A percentile compares a stretch with the other conserved stretches of the same genome.
phyloP scores from a whole-genome alignment of 2,113 vertebrate genomes.

The Pluvianellus socialis region DNA sequence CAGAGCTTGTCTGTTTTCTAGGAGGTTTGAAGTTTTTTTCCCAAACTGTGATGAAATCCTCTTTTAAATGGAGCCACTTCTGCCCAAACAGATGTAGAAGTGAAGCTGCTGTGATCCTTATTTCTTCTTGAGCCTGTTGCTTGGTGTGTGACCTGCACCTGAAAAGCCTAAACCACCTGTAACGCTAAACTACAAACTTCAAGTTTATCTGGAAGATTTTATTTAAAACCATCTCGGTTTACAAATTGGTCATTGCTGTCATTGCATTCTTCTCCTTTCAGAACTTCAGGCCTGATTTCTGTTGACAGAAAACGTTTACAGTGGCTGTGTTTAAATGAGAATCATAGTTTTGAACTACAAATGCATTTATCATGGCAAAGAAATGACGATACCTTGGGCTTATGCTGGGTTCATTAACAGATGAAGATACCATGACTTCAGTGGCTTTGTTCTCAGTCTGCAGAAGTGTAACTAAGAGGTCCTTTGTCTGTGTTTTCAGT shows the following conservation, averaged over 20 bases:
- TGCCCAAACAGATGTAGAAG: not conserved
- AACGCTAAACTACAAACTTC: not conserved
- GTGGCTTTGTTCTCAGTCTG: not conserved
- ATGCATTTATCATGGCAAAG: not conserved
- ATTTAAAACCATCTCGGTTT: not conserved
- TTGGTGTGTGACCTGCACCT: accelerated
- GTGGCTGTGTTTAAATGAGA: not conserved
- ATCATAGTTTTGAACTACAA: not conserved
- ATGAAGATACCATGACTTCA: not conserved
- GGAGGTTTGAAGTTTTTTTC: not conserved
- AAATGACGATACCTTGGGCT: not conserved
- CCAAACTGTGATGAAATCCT: not conserved
- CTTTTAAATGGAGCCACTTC: not conserved
- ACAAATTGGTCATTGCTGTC: not conserved
- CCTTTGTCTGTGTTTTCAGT: conserved; percentile 10
- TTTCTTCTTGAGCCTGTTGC: not conserved
- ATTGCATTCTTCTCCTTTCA: not conserved
- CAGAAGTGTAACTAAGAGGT: not conserved
- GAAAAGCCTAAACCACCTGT: not conserved
- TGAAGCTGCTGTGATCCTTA: not conserved
- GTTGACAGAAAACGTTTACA: not conserved
- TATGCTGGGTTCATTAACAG: not conserved
- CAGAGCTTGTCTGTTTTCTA: not conserved
- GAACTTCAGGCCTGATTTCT: not conserved
- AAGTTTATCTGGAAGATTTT: not conserved